phyloP scores from a whole-genome alignment of 2,888 invertebrate genomes.

The Andrena hattorfiana region DNA sequence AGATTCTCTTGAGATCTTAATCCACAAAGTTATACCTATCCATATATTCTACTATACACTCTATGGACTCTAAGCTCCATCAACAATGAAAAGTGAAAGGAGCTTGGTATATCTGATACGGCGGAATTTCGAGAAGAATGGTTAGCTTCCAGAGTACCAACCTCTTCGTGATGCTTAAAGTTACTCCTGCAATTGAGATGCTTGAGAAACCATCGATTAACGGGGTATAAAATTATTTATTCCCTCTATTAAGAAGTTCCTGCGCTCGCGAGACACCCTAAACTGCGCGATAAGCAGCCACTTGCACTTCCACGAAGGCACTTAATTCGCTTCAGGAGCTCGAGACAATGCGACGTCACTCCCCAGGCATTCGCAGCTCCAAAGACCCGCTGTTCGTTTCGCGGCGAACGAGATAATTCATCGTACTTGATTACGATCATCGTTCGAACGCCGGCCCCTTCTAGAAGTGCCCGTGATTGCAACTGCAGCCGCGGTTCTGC shows the following conservation, averaged over 20 bases:
- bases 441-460: constrained; percentile 5
- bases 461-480: constrained; percentile 34
- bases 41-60: no score
- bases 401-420: constrained; percentile 45
- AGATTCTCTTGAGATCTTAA: not conserved
- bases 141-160: no score
- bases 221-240: no score
- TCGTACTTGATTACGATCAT: constrained; percentile 25
- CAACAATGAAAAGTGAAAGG: no score
- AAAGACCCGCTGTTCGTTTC: constrained; percentile 35
- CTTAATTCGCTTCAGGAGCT: constrained; percentile 26
- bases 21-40: not conserved
- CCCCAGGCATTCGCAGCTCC: constrained; percentile 16
- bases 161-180: no score
- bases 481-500: constrained; percentile 45
- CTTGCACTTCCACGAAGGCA: constrained; percentile 21
- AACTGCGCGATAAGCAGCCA: constrained; percentile 30
- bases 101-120: no score
- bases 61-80: no score
- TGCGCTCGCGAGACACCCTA: not conserved
- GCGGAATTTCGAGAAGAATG: no score
- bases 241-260: not conserved
- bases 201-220: no score
- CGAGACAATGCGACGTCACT: constrained; percentile 56
- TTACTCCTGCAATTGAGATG: no score